Evolutionary conservation across 2,888 invertebrate species (phyloP), one percentile per base, ranked within the genome.

Genomic region (Raillietiella orientalis): DNA sequence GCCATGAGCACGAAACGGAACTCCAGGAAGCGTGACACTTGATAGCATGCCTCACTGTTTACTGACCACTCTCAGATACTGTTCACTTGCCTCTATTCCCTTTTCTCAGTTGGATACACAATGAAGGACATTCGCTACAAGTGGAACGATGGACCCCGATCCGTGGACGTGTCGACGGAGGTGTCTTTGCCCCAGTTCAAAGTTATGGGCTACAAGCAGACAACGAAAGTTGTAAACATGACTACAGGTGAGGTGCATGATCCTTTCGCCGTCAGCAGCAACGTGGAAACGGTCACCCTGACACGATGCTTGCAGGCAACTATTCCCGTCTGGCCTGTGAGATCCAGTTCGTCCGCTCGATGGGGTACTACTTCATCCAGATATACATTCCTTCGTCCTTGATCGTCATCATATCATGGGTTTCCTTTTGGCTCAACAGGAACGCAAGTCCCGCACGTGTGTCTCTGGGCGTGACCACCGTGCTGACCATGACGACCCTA

Each of bases 331-430:
- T 87, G 60, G 74, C 75, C 40, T 82, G 79, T 56, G 77, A 77
- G 55, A 82, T 84, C 52, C 77, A 82, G 54, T 82, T 87, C 55
- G 79, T 79, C 40, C 66, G 87, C 39, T 82, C 82, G 45, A 82
- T 87, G 77, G 87, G 87, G 45, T 87, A 87, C 62, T 87, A 87
- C 59, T 62, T 84, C 45, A 87, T 87, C 56, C 84, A 84, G 59
- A 84, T 84, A 55, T 84, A 84, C 59, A 79, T 84, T 56, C 84
- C 84, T 45, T 82, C 82, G 52, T 74, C 77, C 50, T 62, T 84
- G 51, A 82, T 82, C 54, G 82, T 82, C 49, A 77, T 82, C 53
- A 82, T 82, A 58, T 79, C 77, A 43, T 82, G 82, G 82, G 79
- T 82, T 49, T 75, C 74, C 45, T 82, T 82, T 58, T 82, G 79